These are phyloP conservation scores for Rhaphigaster nebulosa DNA, from an alignment of 2,888 invertebrate species.

Conservation along the genomic window DNA sequence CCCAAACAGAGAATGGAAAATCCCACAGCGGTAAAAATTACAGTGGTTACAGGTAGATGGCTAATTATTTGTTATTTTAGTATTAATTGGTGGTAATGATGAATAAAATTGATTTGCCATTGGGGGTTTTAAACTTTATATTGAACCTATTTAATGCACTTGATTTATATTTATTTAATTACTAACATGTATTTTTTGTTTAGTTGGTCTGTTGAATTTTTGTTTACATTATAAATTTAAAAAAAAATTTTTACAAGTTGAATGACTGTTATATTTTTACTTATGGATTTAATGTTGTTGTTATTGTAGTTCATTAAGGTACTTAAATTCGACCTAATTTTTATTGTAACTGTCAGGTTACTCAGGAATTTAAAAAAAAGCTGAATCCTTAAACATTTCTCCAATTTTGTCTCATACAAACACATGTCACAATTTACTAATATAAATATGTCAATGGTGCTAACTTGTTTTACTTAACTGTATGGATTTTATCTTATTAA, in stretches of 20 bases:
- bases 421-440: neutral
- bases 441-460: neutral
- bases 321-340: neutral
- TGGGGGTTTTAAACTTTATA: neutral
- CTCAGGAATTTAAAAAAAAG: neutral
- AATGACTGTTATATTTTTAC: neutral
- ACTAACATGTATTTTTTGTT: neutral
- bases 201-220: neutral
- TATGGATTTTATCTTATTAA: conserved; percentile 56
- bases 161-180: too few relatives aligned
- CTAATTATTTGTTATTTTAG: too few relatives aligned
- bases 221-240: neutral
- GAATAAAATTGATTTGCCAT: neutral
- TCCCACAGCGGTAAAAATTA: too few relatives aligned
- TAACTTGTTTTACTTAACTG: neutral
- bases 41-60: too few relatives aligned
- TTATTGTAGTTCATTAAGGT: neutral
- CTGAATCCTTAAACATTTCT: neutral
- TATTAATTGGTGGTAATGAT: neutral
- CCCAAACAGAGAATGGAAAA: too few relatives aligned
- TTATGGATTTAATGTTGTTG: neutral
- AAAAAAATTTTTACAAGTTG: too few relatives aligned
- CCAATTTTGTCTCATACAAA: neutral
- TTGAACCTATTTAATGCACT: too few relatives aligned
- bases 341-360: neutral